phyloP scores from a whole-genome alignment of 2,113 vertebrate species.

The Aldabrachelys gigantea region DNA sequence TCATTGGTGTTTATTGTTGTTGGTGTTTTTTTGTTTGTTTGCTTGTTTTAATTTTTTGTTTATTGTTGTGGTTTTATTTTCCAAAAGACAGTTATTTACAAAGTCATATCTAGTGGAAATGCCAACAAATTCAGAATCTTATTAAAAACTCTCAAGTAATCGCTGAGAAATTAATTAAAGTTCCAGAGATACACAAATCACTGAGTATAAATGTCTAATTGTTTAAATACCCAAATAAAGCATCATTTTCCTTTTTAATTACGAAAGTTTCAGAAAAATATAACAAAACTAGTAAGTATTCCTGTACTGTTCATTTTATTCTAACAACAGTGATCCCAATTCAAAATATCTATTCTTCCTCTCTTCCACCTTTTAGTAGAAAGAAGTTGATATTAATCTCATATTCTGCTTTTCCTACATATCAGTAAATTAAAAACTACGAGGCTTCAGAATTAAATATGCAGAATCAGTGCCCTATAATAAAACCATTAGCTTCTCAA shows the following conservation, averaged over 20 bases:
- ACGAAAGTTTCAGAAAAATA: slow-evolving; percentile 8
- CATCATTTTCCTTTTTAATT: slow-evolving; percentile 41
- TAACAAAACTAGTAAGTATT: slow-evolving; percentile 31
- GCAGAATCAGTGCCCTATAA: neutral
- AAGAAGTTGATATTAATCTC: neutral
- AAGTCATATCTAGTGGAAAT: slow-evolving; percentile 21
- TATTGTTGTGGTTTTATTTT: neutral
- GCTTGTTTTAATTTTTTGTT: neutral
- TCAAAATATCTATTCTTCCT: neutral
- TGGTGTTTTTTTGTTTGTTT: neutral
- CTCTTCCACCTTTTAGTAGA: neutral
- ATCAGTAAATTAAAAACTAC: neutral
- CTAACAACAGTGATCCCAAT: neutral
- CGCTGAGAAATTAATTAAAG: slow-evolving; percentile 59
- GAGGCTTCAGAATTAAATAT: neutral
- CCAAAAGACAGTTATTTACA: slow-evolving; percentile 35
- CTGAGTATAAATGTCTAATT: slow-evolving; percentile 43
- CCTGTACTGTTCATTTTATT: neutral
- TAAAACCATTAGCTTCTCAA: neutral
- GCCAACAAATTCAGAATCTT: slow-evolving; percentile 27
- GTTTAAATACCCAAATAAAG: slow-evolving; percentile 22
- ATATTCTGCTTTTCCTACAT: neutral
- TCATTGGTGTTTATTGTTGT: neutral
- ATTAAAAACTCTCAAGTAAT: slow-evolving; percentile 53
- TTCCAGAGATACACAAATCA: slow-evolving; percentile 51